Evolutionary conservation across 2,888 invertebrate species (phyloP), one percentile per base, ranked within the genome.

Genomic region (Xanthia icteritia): DNA sequence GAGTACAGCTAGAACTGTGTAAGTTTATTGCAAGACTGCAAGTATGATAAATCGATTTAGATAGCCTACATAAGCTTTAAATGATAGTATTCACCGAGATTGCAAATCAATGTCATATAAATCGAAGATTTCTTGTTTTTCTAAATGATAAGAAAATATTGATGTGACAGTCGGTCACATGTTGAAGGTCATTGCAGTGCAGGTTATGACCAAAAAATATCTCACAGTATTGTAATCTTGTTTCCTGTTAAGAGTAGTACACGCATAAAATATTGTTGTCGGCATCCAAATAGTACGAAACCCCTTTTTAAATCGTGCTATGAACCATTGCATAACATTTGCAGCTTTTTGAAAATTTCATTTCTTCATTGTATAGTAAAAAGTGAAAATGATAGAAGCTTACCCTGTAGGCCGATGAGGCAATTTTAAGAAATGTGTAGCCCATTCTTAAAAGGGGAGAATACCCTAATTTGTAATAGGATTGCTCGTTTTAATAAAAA

Each of bases 341-440:
- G 91, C 91, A 90, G 86, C 79, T 82, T 87, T 80, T 82, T 66
- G 68, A 70, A 82, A 77, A 56, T 60, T 39, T 78, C 5, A 27
- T 77, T 51, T 75, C 36, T 27, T 36, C 36, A 15, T 17, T 17
- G 9, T 60, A 54, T 23, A 70, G 2, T 71, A 79, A 64, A 73
- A 71, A 73, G 76, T 78, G 72, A 74, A 82, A 67, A 42, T 45
- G 61, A 60, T 74, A 63, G 2, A 65, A 79, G 82, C 95, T 95
- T 94, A 96, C 96, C 94, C 92, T 93, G 86, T 93, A 89, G 48
- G 96, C 92, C 71, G 95, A 88, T 79, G 96, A 95, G 77, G 96
- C 95, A 84, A 96, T 90, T 92, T 93, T 95, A 81, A 96, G 86
- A 90, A 96, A 94, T 92, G 93, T 96, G 85, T 94, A 96, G 66